These are phyloP conservation scores for Oxystoma pomonae DNA, from an alignment of 2,888 invertebrate species.

Conservation along the genomic window DNA sequence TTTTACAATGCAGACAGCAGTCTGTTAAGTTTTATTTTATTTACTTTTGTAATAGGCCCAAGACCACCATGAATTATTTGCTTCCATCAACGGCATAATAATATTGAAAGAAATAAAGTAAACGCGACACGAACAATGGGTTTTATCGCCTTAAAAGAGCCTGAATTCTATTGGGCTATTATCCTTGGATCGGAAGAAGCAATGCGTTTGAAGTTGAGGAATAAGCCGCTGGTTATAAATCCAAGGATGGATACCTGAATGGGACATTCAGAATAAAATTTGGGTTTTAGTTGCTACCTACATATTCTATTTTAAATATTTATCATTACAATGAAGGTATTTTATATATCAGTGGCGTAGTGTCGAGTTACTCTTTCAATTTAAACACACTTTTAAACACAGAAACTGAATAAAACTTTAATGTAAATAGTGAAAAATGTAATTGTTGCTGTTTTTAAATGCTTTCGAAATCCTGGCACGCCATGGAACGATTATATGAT, in stretches of 20 bases:
- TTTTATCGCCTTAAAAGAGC: background rate
- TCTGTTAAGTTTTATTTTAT: background rate
- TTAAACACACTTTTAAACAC: no score
- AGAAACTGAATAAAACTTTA: no score
- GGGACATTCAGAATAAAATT: background rate
- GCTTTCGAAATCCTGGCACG: no score
- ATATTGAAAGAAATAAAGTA: background rate
- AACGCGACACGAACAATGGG: background rate
- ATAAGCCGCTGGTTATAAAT: background rate
- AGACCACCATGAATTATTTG: background rate
- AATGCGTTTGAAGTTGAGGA: background rate
- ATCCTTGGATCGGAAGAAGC: background rate
- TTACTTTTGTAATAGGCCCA: background rate
- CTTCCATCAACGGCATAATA: background rate
- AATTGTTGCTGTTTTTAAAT: no score
- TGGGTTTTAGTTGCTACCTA: background rate
- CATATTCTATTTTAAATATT: background rate
- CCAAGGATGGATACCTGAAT: background rate
- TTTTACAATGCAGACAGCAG: background rate
- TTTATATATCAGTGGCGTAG: no score
- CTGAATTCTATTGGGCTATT: background rate
- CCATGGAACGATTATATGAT: no score
- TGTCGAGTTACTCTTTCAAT: no score
- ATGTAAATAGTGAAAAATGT: no score
- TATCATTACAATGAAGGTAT: background rate